These are phyloP conservation scores for Arremon brunneinucha DNA, from an alignment of 2,797 vertebrate genomes.

Conservation along the genomic window DNA sequence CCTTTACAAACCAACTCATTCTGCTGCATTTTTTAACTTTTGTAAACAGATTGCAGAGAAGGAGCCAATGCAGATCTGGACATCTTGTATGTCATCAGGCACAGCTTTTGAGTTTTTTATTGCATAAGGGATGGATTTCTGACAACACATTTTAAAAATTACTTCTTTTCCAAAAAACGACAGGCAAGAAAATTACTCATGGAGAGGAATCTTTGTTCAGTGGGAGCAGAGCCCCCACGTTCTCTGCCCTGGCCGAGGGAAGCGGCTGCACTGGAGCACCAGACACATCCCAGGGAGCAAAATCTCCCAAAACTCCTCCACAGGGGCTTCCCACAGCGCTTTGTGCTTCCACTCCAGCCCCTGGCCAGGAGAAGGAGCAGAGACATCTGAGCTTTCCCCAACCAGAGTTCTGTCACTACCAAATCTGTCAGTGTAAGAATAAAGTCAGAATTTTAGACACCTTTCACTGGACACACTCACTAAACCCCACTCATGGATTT, in stretches of 20 bases:
- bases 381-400: background rate
- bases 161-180: slow-evolving; percentile 66
- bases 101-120: slow-evolving; percentile 68
- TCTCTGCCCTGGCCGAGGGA: background rate
- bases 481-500: background rate
- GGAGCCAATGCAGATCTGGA: slow-evolving; percentile 71
- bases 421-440: background rate
- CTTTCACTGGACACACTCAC: background rate
- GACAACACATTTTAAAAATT: slow-evolving; percentile 73
- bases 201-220: slow-evolving; percentile 60
- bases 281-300: background rate
- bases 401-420: background rate
- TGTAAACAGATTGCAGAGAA: slow-evolving; percentile 71
- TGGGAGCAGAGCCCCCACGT: background rate
- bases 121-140: slow-evolving; percentile 71
- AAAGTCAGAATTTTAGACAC: background rate
- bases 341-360: background rate
- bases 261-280: background rate
- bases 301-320: background rate
- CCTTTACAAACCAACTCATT: slow-evolving; percentile 63
- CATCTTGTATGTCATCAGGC: slow-evolving; percentile 68
- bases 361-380: background rate
- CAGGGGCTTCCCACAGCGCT: background rate
- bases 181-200: slow-evolving; percentile 55
- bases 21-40: slow-evolving; percentile 64